These are phyloP conservation scores for Bombus terrestris DNA, from an alignment of 1,140 invertebrate species.

Conservation along the genomic window DNA sequence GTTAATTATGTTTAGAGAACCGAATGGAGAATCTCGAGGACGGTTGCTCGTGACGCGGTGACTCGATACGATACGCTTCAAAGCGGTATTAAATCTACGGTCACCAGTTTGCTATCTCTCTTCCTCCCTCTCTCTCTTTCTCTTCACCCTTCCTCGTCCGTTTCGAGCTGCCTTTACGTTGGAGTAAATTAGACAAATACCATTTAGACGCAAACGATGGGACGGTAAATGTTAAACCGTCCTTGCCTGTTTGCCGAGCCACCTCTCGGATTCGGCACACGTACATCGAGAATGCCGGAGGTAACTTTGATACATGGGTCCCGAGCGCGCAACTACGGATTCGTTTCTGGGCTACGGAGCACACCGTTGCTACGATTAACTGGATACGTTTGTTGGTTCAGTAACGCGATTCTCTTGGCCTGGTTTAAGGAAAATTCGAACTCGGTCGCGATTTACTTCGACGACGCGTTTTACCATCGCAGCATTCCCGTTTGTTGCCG, in stretches of 20 bases:
- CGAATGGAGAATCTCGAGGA: constrained; percentile 50
- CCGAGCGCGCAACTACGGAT: constrained; percentile 29
- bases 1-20: constrained; percentile 78
- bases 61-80: constrained; percentile 62
- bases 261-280: constrained; percentile 50
- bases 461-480: not conserved
- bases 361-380: constrained; percentile 54
- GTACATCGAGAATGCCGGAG: constrained; percentile 39
- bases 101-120: constrained; percentile 30
- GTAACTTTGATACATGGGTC: constrained; percentile 60
- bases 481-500: no score
- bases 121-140: not conserved
- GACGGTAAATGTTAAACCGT: constrained; percentile 65
- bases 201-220: constrained; percentile 66
- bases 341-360: constrained; percentile 53
- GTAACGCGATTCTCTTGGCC: constrained; percentile 28
- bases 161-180: not conserved
- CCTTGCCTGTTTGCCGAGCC: constrained; percentile 48
- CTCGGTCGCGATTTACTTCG: constrained; percentile 2
- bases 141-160: not conserved
- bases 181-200: constrained; percentile 75
- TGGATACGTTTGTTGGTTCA: constrained; percentile 36
- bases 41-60: constrained; percentile 21
- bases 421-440: constrained; percentile 31
- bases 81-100: constrained; percentile 75